These are phyloP conservation scores for Pachyrhynchus sulphureomaculatus DNA, from an alignment of 1,140 invertebrate species.

Conservation along the genomic window DNA sequence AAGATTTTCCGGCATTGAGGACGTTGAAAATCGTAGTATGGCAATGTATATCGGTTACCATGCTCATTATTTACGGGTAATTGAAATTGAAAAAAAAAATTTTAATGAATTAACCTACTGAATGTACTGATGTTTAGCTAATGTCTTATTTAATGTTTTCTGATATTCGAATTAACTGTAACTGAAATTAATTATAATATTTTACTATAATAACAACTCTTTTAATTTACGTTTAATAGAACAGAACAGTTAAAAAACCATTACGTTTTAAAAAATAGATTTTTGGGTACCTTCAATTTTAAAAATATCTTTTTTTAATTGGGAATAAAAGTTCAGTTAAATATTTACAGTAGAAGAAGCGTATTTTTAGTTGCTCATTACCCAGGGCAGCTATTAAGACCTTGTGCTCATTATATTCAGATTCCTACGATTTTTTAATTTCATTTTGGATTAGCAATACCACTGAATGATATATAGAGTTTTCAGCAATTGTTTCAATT, in stretches of 20 bases:
- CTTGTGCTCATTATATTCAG: not conserved
- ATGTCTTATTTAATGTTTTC: too few relatives aligned
- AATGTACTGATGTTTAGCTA: too few relatives aligned
- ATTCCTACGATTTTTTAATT: not conserved
- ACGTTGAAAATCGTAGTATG: not conserved
- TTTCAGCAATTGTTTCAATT: too few relatives aligned
- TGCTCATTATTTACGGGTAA: not conserved
- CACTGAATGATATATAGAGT: too few relatives aligned
- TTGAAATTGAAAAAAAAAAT: not conserved
- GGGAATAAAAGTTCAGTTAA: not conserved
- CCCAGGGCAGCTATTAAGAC: not conserved
- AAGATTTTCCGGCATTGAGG: not conserved
- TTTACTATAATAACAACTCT: not conserved
- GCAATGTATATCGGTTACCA: not conserved
- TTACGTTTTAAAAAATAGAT: too few relatives aligned
- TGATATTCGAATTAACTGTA: too few relatives aligned
- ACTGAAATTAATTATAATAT: not conserved
- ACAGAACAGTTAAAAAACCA: too few relatives aligned
- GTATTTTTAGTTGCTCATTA: not conserved
- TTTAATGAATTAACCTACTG: not conserved
- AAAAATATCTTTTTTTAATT: too few relatives aligned
- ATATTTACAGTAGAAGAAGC: not conserved
- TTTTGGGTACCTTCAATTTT: too few relatives aligned
- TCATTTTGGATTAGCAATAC: too few relatives aligned
- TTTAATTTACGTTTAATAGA: too few relatives aligned